Conservation (phyloP, 2,888 invertebrate genomes). For the Euclidia mi region DNA sequence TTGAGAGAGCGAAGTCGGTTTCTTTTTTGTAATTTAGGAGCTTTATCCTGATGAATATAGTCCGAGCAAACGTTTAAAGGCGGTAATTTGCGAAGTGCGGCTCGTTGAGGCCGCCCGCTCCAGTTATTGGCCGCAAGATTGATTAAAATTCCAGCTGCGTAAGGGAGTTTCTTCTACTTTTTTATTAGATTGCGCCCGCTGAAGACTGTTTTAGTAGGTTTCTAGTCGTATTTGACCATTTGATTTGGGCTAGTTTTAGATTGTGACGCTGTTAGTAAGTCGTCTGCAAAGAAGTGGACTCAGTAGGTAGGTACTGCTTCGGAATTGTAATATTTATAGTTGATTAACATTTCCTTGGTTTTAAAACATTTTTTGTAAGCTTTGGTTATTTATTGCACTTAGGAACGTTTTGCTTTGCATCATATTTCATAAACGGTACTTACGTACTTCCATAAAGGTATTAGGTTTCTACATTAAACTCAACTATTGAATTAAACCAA, state of each 20-base stretch:
- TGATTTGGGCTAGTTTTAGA: constrained; percentile 56
- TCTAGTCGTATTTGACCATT: constrained; percentile 60
- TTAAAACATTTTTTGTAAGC: too few relatives aligned
- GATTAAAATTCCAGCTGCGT: constrained; percentile 86
- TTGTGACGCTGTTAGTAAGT: constrained; percentile 30
- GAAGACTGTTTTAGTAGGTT: constrained; percentile 65
- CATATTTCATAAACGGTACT: too few relatives aligned
- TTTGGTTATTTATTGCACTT: too few relatives aligned
- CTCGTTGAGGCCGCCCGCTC: constrained; percentile 66
- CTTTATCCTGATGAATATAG: constrained; percentile 74
- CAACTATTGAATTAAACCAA: neutral
- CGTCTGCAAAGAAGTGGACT: constrained; percentile 10
- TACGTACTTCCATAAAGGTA: too few relatives aligned
- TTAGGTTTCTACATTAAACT: too few relatives aligned
- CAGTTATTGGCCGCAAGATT: constrained; percentile 85
- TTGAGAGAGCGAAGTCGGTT: constrained; percentile 52
- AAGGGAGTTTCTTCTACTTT: constrained; percentile 76
- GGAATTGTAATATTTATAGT: neutral
- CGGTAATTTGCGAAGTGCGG: constrained; percentile 80
- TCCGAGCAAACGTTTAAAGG: constrained; percentile 72
- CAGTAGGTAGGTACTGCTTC: constrained; percentile 16
- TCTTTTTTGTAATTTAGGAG: constrained; percentile 70
- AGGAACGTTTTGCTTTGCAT: too few relatives aligned
- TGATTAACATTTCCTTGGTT: too few relatives aligned
- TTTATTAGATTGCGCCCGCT: constrained; percentile 78